Evolutionary conservation across 2,888 invertebrate genomes (phyloP).

Genomic region (Stenichneumon culpator): DNA sequence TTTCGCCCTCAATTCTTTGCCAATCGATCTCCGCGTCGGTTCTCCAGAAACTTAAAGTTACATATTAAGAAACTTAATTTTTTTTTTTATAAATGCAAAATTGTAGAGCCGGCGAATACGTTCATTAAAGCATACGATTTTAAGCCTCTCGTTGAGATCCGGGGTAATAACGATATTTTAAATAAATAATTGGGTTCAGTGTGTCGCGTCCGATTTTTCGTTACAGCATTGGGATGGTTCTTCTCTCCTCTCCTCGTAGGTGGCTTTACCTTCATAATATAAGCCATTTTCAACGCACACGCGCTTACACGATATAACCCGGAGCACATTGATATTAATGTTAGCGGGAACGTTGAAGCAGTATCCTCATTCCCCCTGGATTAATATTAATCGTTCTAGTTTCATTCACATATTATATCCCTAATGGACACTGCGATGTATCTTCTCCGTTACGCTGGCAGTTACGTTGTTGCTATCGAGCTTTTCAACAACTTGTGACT

Average conservation of each 20-base stretch:
- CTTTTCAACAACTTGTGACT: background rate
- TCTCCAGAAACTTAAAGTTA: background rate
- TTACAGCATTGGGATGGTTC: slow-evolving; percentile 26
- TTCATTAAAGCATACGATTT: slow-evolving; percentile 41
- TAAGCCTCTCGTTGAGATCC: slow-evolving; percentile 31
- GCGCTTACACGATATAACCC: slow-evolving; percentile 55
- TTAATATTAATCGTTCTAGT: slow-evolving; percentile 79
- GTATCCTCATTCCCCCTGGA: slow-evolving; percentile 69
- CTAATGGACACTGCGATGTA: slow-evolving; percentile 1
- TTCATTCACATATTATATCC: slow-evolving; percentile 46
- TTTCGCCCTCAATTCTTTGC: slow-evolving; percentile 24
- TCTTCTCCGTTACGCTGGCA: background rate
- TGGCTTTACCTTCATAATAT: slow-evolving; percentile 51
- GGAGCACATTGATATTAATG: slow-evolving; percentile 80
- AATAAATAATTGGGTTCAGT: background rate
- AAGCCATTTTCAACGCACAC: slow-evolving; percentile 59
- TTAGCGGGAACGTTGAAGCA: slow-evolving; percentile 56
- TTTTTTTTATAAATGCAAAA: background rate
- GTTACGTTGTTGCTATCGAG: background rate
- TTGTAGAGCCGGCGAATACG: background rate
- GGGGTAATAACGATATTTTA: slow-evolving; percentile 42
- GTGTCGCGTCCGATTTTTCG: slow-evolving; percentile 60
- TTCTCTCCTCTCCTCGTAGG: background rate
- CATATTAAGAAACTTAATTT: background rate
- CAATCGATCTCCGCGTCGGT: slow-evolving; percentile 43